Evolutionary conservation across 2,888 invertebrate species (phyloP).

Genomic region (Drosophila rubida): DNA sequence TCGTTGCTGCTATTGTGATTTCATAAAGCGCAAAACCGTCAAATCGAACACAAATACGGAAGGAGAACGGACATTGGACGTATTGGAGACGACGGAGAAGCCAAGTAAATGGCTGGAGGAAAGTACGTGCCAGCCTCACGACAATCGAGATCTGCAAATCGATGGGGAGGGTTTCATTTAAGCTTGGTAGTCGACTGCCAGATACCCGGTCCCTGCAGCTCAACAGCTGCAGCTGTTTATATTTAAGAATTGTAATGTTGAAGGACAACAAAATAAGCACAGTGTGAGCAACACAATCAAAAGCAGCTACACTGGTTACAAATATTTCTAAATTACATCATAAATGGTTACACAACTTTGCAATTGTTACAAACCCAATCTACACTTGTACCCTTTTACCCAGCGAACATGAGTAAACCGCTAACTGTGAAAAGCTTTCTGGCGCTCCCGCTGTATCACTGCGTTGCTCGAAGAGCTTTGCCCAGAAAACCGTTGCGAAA

Average conservation of each 20-base stretch:
- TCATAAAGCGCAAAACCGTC: conserved; percentile 38
- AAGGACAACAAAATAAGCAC: too few relatives aligned
- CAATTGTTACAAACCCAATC: neutral
- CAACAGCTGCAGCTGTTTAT: too few relatives aligned
- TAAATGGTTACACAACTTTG: too few relatives aligned
- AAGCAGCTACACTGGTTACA: too few relatives aligned
- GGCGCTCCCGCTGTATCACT: neutral
- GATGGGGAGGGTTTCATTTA: conserved; percentile 62
- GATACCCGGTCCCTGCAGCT: neutral
- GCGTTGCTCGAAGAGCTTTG: conserved; percentile 2
- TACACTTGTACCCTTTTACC: neutral
- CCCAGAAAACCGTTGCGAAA: conserved; percentile 50
- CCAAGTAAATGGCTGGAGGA: conserved; percentile 10
- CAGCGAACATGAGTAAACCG: neutral
- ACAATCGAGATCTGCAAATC: conserved; percentile 12
- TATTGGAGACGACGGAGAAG: neutral
- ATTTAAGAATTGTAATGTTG: too few relatives aligned
- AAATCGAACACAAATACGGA: neutral
- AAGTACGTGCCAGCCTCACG: conserved; percentile 5
- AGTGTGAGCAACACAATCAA: too few relatives aligned
- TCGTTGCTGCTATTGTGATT: conserved; percentile 61
- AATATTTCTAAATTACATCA: too few relatives aligned
- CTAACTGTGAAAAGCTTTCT: neutral
- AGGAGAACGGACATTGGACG: neutral
- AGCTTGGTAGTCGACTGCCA: neutral